These are phyloP conservation scores for Rachycentron canadum DNA, from an alignment of 2,797 vertebrate genomes.

Conservation along the genomic window DNA sequence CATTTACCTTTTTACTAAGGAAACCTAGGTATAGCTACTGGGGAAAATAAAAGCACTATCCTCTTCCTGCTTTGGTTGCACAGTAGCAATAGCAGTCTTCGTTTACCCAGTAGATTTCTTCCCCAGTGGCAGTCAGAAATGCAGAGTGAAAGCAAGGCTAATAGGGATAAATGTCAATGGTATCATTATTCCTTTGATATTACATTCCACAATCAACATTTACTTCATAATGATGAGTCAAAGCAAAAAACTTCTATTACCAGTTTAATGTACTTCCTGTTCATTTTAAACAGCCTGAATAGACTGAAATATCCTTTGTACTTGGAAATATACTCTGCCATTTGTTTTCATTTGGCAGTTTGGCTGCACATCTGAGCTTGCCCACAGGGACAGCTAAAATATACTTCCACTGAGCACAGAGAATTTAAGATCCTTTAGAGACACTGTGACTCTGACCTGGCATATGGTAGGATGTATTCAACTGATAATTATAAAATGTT, in stretches of 20 bases:
- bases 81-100: too few species aligned
- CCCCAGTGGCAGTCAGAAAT: too few species aligned
- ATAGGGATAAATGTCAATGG: too few species aligned
- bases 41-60: too few species aligned
- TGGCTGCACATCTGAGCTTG: slow-evolving; percentile 46
- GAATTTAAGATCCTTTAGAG: slow-evolving; percentile 58
- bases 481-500: slow-evolving; percentile 52
- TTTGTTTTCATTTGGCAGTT: slow-evolving; percentile 58
- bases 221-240: not conserved
- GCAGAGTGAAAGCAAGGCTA: too few species aligned
- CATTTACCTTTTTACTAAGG: too few species aligned
- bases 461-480: slow-evolving; percentile 60
- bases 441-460: slow-evolving; percentile 39
- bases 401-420: slow-evolving; percentile 22
- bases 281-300: not conserved
- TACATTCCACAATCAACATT: too few species aligned
- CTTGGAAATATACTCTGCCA: slow-evolving; percentile 30
- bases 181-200: too few species aligned
- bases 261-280: not conserved
- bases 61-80: not conserved
- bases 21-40: not conserved
- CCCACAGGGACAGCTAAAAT: slow-evolving; percentile 32
- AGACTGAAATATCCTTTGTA: slow-evolving; percentile 12
- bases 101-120: too few species aligned
- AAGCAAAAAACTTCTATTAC: not conserved